Evolutionary conservation across 1,140 invertebrate genomes (phyloP).

Genomic region (Schmidtea mediterranea): DNA sequence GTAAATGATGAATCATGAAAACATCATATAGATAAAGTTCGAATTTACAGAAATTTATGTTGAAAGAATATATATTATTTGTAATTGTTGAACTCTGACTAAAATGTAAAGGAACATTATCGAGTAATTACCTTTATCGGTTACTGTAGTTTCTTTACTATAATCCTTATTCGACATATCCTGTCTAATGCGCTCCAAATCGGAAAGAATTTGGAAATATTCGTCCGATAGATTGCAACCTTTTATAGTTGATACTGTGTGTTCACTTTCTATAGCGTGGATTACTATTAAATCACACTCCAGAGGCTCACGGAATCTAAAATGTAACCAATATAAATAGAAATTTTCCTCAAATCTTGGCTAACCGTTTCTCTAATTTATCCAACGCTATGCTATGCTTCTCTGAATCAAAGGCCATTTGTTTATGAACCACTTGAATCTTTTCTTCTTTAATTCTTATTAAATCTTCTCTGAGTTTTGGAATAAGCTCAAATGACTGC

Average conservation of each 20-base stretch:
- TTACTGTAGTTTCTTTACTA: background rate
- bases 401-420: slow-evolving; percentile 36
- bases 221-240: slow-evolving; percentile 20
- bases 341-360: no score
- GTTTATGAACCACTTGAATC: slow-evolving; percentile 17
- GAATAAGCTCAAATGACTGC: slow-evolving; percentile 26
- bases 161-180: slow-evolving; percentile 12
- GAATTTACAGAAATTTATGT: no score
- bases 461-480: slow-evolving; percentile 21
- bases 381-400: slow-evolving; percentile 38
- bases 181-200: slow-evolving; percentile 17
- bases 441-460: slow-evolving; percentile 17
- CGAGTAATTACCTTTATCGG: background rate
- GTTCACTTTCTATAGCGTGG: slow-evolving; percentile 7
- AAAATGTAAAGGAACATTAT: no score
- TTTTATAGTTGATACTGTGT: slow-evolving; percentile 20
- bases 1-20: no score
- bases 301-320: slow-evolving; percentile 8
- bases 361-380: slow-evolving; percentile 35
- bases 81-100: no score
- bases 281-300: slow-evolving; percentile 9
- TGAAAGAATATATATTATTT: no score
- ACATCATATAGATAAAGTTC: no score
- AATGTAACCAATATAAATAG: background rate
- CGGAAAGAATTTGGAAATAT: slow-evolving; percentile 19